Evolutionary conservation across 2,888 invertebrate genomes (phyloP).

Genomic region (Amphipyra berbera): DNA sequence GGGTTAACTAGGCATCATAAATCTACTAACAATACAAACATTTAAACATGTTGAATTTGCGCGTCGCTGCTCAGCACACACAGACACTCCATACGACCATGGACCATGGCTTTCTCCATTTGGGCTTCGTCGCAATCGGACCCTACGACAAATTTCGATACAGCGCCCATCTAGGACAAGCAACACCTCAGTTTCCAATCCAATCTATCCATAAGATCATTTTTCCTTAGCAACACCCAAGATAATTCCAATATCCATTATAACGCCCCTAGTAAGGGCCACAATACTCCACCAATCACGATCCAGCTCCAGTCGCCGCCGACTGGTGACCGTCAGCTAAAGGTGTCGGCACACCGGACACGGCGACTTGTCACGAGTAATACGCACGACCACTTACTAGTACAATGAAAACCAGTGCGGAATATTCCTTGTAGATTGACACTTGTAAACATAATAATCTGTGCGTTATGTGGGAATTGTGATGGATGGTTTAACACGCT

Average conservation of each 20-base stretch:
- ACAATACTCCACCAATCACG: slow-evolving; percentile 22
- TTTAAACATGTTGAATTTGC: no score
- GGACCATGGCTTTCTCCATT: no score
- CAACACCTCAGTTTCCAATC: no score
- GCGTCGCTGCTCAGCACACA: no score
- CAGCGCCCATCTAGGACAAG: neutral
- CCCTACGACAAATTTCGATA: no score
- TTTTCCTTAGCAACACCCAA: neutral
- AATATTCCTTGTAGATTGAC: slow-evolving; percentile 31
- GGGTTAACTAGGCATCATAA: no score
- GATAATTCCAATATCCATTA: neutral
- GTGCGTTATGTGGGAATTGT: neutral
- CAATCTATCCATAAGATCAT: no score
- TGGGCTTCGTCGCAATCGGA: no score
- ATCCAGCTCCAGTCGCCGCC: slow-evolving; percentile 30
- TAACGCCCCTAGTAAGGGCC: slow-evolving; percentile 27
- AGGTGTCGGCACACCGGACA: slow-evolving; percentile 50
- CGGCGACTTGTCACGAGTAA: slow-evolving; percentile 15
- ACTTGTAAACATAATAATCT: slow-evolving; percentile 9
- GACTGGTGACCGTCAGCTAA: slow-evolving; percentile 29
- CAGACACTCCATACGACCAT: no score
- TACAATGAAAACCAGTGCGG: slow-evolving; percentile 11
- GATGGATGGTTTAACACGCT: neutral
- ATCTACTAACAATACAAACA: no score
- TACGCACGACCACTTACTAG: slow-evolving; percentile 9